A percentile compares a stretch with the other conserved stretches of the same genome.
Evolutionary conservation across 2,888 invertebrate genomes (phyloP).

Genomic region (Pachliopta kotzebuea): DNA sequence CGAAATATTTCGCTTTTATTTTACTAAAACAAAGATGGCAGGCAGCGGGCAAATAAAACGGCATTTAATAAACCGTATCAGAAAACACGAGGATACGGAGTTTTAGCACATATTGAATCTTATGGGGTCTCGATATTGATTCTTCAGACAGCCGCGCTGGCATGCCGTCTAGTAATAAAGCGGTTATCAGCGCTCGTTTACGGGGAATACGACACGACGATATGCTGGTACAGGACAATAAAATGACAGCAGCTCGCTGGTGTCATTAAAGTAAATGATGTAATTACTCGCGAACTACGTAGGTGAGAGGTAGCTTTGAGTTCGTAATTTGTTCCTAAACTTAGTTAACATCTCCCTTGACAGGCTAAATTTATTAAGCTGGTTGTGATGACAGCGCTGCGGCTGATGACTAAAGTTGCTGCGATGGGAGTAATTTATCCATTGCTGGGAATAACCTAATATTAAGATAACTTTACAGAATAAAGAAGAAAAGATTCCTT

Average conservation of each 20-base stretch:
- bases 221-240: slow-evolving; percentile 54
- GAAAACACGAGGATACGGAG: slow-evolving; percentile 42
- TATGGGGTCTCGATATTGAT: slow-evolving; percentile 52
- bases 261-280: slow-evolving; percentile 56
- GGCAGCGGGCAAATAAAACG: slow-evolving; percentile 8
- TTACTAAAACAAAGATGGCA: slow-evolving; percentile 53
- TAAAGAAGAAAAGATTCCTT: too few relatives aligned
- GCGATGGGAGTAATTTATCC: slow-evolving; percentile 6
- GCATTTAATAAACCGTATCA: slow-evolving; percentile 17
- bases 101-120: slow-evolving; percentile 32
- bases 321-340: slow-evolving; percentile 74
- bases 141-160: slow-evolving; percentile 47
- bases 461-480: not conserved
- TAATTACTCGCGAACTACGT: slow-evolving; percentile 65
- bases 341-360: slow-evolving; percentile 72
- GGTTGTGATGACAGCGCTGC: slow-evolving; percentile 39
- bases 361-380: slow-evolving; percentile 74
- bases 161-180: slow-evolving; percentile 69
- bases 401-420: slow-evolving; percentile 15
- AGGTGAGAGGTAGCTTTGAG: slow-evolving; percentile 67
- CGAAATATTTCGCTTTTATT: slow-evolving; percentile 61
- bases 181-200: slow-evolving; percentile 69
- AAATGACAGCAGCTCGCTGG: slow-evolving; percentile 50
- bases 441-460: not conserved
- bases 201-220: slow-evolving; percentile 59